These are phyloP conservation scores for Picathartes gymnocephalus DNA, from an alignment of 2,113 vertebrate species.

Conservation along the genomic window DNA sequence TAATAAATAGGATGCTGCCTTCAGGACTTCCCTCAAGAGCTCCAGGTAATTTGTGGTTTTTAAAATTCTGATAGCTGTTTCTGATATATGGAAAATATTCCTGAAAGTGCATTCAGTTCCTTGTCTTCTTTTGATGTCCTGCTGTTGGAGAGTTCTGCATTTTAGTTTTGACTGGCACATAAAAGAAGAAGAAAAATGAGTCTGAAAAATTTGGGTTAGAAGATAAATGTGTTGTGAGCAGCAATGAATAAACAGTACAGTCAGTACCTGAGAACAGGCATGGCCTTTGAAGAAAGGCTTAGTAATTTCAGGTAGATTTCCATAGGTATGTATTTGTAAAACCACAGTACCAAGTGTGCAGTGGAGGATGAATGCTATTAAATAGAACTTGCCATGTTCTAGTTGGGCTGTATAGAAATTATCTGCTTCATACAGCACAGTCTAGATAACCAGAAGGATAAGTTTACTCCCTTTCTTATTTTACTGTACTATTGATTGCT, in stretches of 20 bases:
- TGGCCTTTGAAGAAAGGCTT: neutral
- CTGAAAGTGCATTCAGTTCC: neutral
- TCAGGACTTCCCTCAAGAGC: neutral
- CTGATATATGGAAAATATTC: neutral
- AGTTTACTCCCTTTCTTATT: neutral
- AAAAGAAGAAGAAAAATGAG: neutral
- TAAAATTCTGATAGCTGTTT: neutral
- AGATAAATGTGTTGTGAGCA: neutral
- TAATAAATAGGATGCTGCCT: neutral
- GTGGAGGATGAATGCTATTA: neutral
- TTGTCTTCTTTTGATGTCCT: neutral
- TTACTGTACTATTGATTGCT: neutral
- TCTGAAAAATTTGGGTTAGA: neutral
- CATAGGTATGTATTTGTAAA: neutral
- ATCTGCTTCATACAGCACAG: rapidly evolving
- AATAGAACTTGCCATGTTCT: neutral
- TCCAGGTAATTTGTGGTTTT: neutral
- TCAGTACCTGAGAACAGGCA: neutral
- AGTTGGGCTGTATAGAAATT: neutral
- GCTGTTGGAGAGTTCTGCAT: neutral
- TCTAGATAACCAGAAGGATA: neutral
- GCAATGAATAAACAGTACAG: neutral
- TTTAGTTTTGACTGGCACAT: neutral
- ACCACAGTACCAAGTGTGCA: too few relatives aligned
- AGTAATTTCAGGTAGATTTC: neutral